Evolutionary conservation across 2,888 invertebrate species (phyloP).

Genomic region (Polia nebulosa): DNA sequence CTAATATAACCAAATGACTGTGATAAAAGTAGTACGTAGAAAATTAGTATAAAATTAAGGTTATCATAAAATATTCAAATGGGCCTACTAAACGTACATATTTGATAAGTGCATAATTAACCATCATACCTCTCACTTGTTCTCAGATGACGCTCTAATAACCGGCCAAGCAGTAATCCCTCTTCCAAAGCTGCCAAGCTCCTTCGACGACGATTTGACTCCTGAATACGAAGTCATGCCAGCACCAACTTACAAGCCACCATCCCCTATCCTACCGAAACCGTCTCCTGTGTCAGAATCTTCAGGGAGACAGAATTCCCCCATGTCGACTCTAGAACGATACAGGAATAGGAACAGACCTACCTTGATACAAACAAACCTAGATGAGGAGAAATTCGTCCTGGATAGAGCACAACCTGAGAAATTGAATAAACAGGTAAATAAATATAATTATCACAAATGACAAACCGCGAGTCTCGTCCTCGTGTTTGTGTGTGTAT

Average conservation of each 20-base stretch:
- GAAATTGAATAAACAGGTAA: slow-evolving; percentile 88
- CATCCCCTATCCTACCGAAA: slow-evolving; percentile 82
- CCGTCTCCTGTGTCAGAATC: slow-evolving; percentile 73
- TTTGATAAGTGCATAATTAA: neutral
- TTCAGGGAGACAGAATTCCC: slow-evolving; percentile 77
- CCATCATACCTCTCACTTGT: neutral
- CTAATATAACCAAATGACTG: no score
- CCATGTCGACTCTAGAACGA: slow-evolving; percentile 88
- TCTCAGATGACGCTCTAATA: slow-evolving; percentile 91
- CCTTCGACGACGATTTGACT: slow-evolving; percentile 83
- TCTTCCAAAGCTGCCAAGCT: slow-evolving; percentile 92
- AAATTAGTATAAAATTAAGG: no score
- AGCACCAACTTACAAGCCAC: slow-evolving; percentile 79
- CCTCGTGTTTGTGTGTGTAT: no score
- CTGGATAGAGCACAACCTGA: slow-evolving; percentile 92
- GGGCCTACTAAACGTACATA: neutral
- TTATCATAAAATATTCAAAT: no score
- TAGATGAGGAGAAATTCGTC: slow-evolving; percentile 93
- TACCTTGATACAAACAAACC: slow-evolving; percentile 80
- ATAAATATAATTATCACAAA: neutral
- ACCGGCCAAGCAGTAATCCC: slow-evolving; percentile 92
- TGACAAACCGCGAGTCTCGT: no score
- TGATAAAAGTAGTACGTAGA: no score
- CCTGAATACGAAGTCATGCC: slow-evolving; percentile 82
- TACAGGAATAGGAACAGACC: slow-evolving; percentile 86